Percentiles rank a stretch among this genome's conserved stretches.
These are phyloP conservation scores for Lutraria lutraria DNA, from an alignment of 2,888 invertebrate genomes.

Conservation along the genomic window DNA sequence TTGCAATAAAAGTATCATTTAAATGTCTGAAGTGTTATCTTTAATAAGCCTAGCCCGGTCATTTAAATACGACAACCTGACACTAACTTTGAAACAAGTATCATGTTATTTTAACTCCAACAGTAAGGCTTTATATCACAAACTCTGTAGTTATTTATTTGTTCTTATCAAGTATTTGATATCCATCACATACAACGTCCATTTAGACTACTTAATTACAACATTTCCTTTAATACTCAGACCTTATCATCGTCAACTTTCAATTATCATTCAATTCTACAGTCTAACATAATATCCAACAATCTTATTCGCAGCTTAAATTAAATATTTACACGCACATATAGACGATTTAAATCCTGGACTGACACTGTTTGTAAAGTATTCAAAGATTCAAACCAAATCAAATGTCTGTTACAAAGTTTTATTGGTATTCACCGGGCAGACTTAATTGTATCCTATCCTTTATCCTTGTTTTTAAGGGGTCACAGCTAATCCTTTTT, in stretches of 20 bases:
- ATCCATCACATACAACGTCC: conserved; percentile 8
- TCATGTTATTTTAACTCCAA: not conserved
- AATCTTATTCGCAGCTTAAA: conserved; percentile 15
- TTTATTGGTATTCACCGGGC: not conserved
- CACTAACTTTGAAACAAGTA: not conserved
- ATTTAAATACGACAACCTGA: not conserved
- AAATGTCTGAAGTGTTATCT: not conserved
- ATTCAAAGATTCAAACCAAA: not conserved
- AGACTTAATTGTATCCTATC: not conserved
- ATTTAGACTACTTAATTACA: conserved; percentile 1
- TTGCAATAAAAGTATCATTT: not conserved
- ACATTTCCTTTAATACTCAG: not conserved
- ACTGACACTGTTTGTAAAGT: not conserved
- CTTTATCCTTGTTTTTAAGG: not conserved
- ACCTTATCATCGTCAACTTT: not conserved
- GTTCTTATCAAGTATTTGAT: not conserved
- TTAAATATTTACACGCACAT: not conserved
- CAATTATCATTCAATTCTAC: conserved; percentile 14
- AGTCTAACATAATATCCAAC: conserved; percentile 1
- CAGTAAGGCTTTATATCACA: not conserved
- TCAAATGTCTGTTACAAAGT: not conserved
- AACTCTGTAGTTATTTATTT: not conserved
- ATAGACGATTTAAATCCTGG: not conserved
- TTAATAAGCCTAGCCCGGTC: not conserved
- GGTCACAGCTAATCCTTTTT: conserved; percentile 36